Percentiles rank a stretch among this genome's conserved stretches.
Evolutionary conservation across 2,113 vertebrate genomes (phyloP).

Genomic region (Peromyscus maniculatus): DNA sequence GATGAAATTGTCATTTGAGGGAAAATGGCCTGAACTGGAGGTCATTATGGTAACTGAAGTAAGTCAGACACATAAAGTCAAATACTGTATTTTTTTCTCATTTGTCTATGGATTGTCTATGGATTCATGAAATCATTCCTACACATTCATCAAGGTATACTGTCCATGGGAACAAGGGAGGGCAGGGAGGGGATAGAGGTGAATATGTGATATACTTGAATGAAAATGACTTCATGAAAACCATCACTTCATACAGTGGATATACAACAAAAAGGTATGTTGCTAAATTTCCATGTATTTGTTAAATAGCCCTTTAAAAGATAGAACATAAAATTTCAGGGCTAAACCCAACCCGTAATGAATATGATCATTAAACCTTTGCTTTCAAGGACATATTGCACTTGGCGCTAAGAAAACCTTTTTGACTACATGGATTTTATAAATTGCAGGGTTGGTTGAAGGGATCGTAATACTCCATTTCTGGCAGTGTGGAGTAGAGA

Average conservation of each 20-base stretch:
- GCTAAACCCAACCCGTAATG: background rate
- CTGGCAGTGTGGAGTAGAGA: background rate
- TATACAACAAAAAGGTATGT: background rate
- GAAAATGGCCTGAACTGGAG: background rate
- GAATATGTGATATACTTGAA: no score
- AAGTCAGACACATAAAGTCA: background rate
- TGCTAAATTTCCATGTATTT: background rate
- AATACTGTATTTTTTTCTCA: background rate
- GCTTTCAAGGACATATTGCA: slow-evolving; percentile 41
- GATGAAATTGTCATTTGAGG: background rate
- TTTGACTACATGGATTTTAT: slow-evolving; percentile 46
- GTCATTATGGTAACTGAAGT: background rate
- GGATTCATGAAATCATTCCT: background rate
- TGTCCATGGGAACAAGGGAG: background rate
- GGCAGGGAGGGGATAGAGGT: background rate
- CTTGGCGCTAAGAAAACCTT: slow-evolving; percentile 59
- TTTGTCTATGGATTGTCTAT: background rate
- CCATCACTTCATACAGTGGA: background rate
- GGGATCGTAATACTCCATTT: slow-evolving; percentile 41
- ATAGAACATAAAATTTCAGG: slow-evolving; percentile 38
- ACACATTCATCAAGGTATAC: background rate
- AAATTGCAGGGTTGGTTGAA: background rate
- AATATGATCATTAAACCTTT: slow-evolving; percentile 45
- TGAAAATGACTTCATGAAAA: background rate
- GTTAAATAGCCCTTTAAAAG: slow-evolving; percentile 2